Percentiles rank a stretch among this genome's conserved stretches.
phyloP scores from a whole-genome alignment of 2,113 vertebrate genomes.

The Aphyosemion australe region DNA sequence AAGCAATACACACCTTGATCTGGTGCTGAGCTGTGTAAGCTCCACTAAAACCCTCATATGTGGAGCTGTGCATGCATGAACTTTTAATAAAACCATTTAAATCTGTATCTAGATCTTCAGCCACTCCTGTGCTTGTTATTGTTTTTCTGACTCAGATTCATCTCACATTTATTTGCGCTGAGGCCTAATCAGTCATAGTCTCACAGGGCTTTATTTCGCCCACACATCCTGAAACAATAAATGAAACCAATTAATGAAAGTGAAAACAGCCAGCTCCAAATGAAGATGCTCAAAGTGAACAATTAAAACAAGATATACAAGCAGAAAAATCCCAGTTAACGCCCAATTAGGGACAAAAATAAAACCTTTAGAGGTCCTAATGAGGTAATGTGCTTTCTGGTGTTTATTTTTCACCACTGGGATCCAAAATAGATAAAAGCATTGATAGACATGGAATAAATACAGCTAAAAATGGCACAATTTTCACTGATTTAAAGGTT shows the following conservation, averaged over 20 bases:
- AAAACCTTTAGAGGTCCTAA: background rate
- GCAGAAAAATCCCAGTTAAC: slow-evolving; percentile 1
- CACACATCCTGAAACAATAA: slow-evolving; percentile 36
- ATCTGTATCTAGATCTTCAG: slow-evolving; percentile 28
- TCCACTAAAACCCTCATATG: slow-evolving; percentile 11
- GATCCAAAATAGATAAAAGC: background rate
- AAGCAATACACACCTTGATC: background rate
- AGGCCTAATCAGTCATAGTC: slow-evolving; percentile 33
- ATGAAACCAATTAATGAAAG: slow-evolving; percentile 44
- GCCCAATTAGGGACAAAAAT: slow-evolving; percentile 9
- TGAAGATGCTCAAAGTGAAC: slow-evolving; percentile 18
- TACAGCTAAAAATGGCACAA: background rate
- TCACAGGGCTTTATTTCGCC: slow-evolving; percentile 31
- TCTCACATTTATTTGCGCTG: slow-evolving; percentile 36
- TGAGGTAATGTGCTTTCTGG: background rate
- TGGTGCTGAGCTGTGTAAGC: background rate
- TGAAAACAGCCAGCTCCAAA: slow-evolving; percentile 15
- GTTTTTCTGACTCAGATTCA: slow-evolving; percentile 39
- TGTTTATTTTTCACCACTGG: background rate
- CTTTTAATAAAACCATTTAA: slow-evolving; percentile 32
- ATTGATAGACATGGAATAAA: background rate
- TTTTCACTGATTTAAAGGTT: too few species aligned
- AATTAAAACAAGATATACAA: background rate
- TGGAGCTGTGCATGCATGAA: background rate
- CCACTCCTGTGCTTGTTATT: slow-evolving; percentile 26